phyloP scores from a whole-genome alignment of 2,113 vertebrate species.

The Anolis sagrei region DNA sequence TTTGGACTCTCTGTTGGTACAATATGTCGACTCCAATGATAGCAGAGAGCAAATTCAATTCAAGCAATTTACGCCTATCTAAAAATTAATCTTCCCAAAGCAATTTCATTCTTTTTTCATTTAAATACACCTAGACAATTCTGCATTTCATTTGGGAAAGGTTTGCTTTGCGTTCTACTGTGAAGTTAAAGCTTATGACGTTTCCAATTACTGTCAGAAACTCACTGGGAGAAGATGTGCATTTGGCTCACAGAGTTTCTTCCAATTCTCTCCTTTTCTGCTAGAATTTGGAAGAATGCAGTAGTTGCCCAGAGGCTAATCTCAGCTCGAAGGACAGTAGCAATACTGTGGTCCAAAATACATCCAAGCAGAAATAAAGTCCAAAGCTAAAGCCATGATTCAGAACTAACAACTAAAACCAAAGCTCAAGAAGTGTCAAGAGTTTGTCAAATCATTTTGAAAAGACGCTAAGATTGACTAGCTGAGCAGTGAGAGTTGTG shows the following conservation, averaged over 20 bases:
- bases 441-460: background rate
- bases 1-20: conserved; percentile 38
- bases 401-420: background rate
- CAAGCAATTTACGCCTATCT: conserved; percentile 39
- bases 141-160: conserved; percentile 42
- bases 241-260: conserved; percentile 43
- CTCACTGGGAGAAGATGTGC: conserved; percentile 16
- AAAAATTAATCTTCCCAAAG: conserved; percentile 56
- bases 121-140: conserved; percentile 51
- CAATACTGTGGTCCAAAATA: conserved; percentile 16
- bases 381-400: conserved; percentile 8
- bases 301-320: conserved; percentile 21
- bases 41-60: conserved; percentile 43
- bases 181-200: conserved; percentile 34
- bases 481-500: background rate
- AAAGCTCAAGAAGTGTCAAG: conserved; percentile 19
- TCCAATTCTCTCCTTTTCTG: conserved; percentile 13
- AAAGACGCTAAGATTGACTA: background rate
- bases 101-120: conserved; percentile 47
- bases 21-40: conserved; percentile 5
- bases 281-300: conserved; percentile 5
- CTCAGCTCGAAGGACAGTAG: conserved; percentile 10
- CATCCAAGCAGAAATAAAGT: conserved; percentile 16
- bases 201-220: conserved; percentile 45
- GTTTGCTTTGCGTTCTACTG: conserved; percentile 20